Conservation (phyloP, 2,113 vertebrate genomes). For the Protobothrops mucrosquamatus region DNA sequence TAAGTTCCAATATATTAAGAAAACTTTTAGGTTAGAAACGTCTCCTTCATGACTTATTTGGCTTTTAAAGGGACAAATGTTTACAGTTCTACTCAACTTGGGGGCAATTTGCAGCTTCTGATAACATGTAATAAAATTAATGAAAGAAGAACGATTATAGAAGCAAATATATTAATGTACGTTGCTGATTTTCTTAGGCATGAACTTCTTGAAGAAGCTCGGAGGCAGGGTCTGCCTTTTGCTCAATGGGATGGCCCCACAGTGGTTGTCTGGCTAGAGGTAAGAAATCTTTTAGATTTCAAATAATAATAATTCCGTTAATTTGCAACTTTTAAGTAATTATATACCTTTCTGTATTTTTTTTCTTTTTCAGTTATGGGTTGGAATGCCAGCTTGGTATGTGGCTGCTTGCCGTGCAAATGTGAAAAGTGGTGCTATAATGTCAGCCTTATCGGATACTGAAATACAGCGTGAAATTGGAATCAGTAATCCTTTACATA, state of each 20-base stretch:
- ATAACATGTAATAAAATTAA: background rate
- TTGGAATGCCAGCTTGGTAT: constrained; percentile 99
- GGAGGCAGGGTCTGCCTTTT: constrained; percentile 90
- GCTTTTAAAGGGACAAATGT: background rate
- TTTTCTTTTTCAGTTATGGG: constrained; percentile 87
- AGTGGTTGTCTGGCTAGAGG: constrained; percentile 97
- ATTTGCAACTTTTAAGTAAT: background rate
- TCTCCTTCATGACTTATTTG: background rate
- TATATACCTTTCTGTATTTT: background rate
- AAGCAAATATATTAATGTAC: background rate
- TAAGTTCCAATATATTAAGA: constrained; percentile 66
- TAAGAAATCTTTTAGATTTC: constrained; percentile 47
- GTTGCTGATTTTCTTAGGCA: constrained; percentile 69
- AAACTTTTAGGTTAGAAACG: background rate
- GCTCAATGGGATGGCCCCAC: constrained; percentile 98
- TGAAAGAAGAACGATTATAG: background rate
- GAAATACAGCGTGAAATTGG: constrained; percentile 98
- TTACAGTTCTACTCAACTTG: accelerated
- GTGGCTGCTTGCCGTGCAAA: constrained; percentile 97
- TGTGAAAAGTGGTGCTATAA: constrained; percentile 96
- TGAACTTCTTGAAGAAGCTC: constrained; percentile 93
- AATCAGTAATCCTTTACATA: constrained; percentile 94
- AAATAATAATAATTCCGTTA: accelerated
- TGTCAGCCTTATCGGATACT: constrained; percentile 96
- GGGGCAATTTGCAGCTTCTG: accelerated